Percentiles rank a stretch among this genome's conserved stretches.
Conservation (phyloP, 2,113 vertebrate genomes). For the Apteryx owenii region DNA sequence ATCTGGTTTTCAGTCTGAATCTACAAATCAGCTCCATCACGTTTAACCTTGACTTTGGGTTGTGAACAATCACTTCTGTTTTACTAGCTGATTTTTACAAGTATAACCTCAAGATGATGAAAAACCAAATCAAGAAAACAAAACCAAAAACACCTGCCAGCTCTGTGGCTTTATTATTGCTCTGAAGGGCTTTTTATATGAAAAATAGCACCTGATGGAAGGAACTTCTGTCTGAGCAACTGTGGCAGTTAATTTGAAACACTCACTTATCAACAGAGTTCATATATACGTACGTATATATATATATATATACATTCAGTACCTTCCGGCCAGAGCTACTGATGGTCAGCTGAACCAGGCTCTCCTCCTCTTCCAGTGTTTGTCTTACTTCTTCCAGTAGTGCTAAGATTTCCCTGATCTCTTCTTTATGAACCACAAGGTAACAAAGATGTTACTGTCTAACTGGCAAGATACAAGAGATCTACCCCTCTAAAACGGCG, state of each 20-base stretch:
- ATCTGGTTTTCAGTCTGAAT: background rate
- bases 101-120: background rate
- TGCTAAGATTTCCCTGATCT: background rate
- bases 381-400: background rate
- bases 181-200: background rate
- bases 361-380: background rate
- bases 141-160: accelerated
- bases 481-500: background rate
- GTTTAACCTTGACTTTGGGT: accelerated
- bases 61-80: background rate
- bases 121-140: background rate
- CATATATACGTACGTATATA: background rate
- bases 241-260: background rate
- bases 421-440: background rate
- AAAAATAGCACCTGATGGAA: background rate
- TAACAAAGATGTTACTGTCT: background rate
- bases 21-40: background rate
- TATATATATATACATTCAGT: background rate
- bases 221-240: background rate
- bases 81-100: background rate
- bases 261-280: background rate
- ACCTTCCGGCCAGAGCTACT: background rate
- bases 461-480: background rate
- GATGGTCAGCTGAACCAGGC: background rate
- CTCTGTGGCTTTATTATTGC: background rate